Evolutionary conservation across 1,140 invertebrate species (phyloP).

Genomic region (Solenopsis invicta): DNA sequence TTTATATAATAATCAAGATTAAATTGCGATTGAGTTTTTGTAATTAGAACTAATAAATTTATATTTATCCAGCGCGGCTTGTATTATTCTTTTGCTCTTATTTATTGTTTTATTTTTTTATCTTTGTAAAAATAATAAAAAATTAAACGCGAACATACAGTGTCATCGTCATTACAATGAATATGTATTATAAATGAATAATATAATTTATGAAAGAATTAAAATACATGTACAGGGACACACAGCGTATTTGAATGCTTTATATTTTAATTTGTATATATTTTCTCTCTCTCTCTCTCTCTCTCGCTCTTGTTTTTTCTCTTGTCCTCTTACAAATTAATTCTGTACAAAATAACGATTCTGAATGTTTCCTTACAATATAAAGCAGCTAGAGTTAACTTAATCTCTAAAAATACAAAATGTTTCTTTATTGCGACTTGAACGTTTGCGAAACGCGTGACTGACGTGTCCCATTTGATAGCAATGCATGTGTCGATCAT

Average conservation of each 20-base stretch:
- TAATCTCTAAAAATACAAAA: slow-evolving; percentile 18
- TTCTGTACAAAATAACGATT: background rate
- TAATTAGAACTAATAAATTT: too few relatives aligned
- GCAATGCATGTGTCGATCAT: slow-evolving; percentile 11
- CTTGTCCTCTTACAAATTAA: background rate
- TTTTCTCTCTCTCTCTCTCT: background rate
- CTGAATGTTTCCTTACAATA: background rate
- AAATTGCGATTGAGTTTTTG: too few relatives aligned
- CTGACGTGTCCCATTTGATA: slow-evolving; percentile 22
- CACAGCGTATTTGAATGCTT: background rate
- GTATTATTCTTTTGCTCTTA: too few relatives aligned
- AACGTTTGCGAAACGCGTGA: slow-evolving; percentile 21
- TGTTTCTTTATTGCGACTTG: background rate
- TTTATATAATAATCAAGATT: too few relatives aligned
- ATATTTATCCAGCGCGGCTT: too few relatives aligned
- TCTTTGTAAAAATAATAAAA: too few relatives aligned
- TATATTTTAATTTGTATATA: slow-evolving; percentile 15
- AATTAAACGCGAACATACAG: too few relatives aligned
- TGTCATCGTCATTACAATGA: background rate
- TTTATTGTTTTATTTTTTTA: too few relatives aligned
- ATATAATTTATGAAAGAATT: background rate
- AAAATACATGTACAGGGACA: background rate
- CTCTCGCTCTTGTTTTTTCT: background rate
- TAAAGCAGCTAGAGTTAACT: background rate
- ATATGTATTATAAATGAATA: background rate